Conservation (phyloP, 2,113 vertebrate genomes). For the Dasyornis broadbenti region DNA sequence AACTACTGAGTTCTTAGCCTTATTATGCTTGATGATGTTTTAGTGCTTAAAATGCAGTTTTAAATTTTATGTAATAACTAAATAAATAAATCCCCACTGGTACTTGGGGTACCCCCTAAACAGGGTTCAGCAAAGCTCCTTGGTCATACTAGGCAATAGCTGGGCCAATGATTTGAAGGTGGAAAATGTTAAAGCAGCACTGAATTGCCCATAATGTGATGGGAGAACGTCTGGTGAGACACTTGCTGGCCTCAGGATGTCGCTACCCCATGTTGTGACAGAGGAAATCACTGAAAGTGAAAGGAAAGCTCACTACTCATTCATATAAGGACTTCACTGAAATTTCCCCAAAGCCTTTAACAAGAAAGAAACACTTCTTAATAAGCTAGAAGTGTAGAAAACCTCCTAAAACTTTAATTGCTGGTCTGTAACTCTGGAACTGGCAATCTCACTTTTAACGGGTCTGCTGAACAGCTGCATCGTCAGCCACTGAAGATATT, state of each 20-base stretch:
- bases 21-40: not conserved
- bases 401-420: not conserved
- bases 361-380: not conserved
- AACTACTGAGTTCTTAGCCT: not conserved
- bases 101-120: not conserved
- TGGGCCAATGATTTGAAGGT: not conserved
- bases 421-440: not conserved
- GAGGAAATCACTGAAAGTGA: not conserved
- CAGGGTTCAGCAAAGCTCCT: not conserved
- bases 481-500: constrained; percentile 26
- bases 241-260: not conserved
- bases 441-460: not conserved
- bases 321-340: not conserved
- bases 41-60: not conserved
- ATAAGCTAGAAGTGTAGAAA: not conserved
- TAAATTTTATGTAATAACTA: not conserved
- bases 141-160: not conserved
- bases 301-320: not conserved
- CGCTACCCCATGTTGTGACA: not conserved
- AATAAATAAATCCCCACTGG: not conserved
- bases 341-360: not conserved
- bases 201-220: not conserved
- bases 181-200: not conserved
- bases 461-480: constrained; percentile 58
- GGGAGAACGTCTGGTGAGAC: not conserved